phyloP scores from a whole-genome alignment of 2,797 vertebrate genomes.

The Pantherophis alleghaniensis region DNA sequence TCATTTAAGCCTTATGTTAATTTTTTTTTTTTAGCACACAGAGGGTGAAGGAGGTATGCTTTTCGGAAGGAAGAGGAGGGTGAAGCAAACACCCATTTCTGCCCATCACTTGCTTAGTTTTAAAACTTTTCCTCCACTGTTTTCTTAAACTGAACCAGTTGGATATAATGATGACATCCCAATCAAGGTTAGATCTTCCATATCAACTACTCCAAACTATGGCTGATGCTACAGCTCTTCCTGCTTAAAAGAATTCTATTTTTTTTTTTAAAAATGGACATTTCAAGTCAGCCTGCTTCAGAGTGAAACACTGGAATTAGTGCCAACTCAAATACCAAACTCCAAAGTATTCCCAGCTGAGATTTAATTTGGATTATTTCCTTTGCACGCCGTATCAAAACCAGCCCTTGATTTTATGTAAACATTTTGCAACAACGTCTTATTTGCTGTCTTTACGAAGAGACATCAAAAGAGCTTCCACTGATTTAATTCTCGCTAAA shows the following conservation, averaged over 20 bases:
- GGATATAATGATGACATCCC: neutral
- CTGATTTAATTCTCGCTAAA: neutral
- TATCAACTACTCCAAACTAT: neutral
- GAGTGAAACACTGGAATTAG: neutral
- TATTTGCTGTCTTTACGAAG: neutral
- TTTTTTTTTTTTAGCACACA: neutral
- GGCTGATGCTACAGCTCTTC: neutral
- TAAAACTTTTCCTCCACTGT: neutral
- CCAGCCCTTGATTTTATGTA: neutral
- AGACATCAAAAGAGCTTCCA: conserved; percentile 22
- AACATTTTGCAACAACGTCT: neutral
- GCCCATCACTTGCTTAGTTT: neutral
- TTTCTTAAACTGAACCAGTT: neutral
- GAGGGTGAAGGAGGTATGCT: neutral
- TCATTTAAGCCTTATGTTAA: neutral
- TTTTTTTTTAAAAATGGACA: neutral
- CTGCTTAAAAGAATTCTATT: neutral
- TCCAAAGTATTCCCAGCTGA: neutral
- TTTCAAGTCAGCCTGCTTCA: neutral
- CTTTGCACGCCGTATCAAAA: neutral
- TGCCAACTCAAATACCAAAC: neutral
- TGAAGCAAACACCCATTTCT: neutral
- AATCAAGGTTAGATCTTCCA: neutral
- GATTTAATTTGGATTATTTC: neutral
- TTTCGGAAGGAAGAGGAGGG: fast-evolving